Conservation (phyloP, 2,797 vertebrate species). For the Rachycentron canadum region DNA sequence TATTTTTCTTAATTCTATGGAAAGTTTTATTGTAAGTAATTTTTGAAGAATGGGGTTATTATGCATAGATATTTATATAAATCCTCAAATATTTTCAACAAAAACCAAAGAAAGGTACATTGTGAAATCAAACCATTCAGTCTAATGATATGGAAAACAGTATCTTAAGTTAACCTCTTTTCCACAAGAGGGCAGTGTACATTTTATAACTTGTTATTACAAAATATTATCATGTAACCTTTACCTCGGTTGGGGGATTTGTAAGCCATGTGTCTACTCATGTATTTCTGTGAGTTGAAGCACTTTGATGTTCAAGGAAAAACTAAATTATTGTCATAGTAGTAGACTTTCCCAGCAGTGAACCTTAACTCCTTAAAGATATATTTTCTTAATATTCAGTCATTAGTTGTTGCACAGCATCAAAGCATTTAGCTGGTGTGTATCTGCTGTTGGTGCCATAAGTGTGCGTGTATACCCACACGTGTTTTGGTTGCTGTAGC, state of each 20-base stretch:
- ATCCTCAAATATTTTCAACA: conserved; percentile 34
- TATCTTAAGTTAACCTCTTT: conserved; percentile 34
- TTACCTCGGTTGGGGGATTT: conserved; percentile 21
- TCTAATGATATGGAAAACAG: background rate
- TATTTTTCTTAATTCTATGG: conserved; percentile 2
- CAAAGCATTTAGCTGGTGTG: conserved; percentile 25
- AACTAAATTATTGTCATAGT: background rate
- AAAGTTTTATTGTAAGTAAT: conserved; percentile 21
- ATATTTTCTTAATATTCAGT: conserved; percentile 43
- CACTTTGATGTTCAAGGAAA: conserved; percentile 38
- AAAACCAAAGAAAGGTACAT: conserved; percentile 77
- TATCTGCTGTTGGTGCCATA: conserved; percentile 50
- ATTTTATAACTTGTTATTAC: conserved; percentile 40
- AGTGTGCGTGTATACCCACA: background rate
- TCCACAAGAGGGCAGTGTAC: conserved; percentile 68
- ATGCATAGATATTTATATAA: conserved; percentile 54
- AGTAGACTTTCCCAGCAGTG: conserved; percentile 12
- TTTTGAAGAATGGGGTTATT: conserved; percentile 2
- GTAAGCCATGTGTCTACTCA: conserved; percentile 20
- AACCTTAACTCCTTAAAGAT: conserved; percentile 54
- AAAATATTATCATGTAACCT: background rate
- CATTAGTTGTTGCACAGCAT: conserved; percentile 17
- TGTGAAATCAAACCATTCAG: conserved; percentile 10
- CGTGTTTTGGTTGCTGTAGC: background rate
- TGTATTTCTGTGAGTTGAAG: conserved; percentile 38